These are phyloP conservation scores for Calonectris borealis DNA, from an alignment of 2,113 vertebrate genomes.

Conservation along the genomic window DNA sequence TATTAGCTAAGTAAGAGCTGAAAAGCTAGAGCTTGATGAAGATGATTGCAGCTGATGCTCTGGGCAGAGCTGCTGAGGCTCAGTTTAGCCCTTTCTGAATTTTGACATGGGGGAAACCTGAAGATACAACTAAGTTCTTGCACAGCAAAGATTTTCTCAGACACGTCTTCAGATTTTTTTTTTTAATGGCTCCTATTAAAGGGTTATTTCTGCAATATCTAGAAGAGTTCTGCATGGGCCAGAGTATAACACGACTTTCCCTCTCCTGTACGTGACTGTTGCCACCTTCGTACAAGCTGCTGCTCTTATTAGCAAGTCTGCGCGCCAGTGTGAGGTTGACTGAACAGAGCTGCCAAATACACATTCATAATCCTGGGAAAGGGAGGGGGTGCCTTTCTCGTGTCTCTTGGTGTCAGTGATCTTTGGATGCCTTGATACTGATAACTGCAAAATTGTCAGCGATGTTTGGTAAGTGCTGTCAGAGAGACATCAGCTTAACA, in stretches of 20 bases:
- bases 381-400: neutral
- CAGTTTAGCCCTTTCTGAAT: neutral
- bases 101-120: neutral
- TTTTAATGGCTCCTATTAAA: neutral
- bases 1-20: neutral
- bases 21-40: neutral
- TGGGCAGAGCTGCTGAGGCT: neutral
- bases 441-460: neutral
- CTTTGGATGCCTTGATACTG: neutral
- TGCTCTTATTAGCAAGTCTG: neutral
- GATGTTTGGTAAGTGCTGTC: neutral
- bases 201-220: neutral
- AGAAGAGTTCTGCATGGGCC: neutral
- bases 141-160: neutral
- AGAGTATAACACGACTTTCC: neutral
- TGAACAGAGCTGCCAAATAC: neutral
- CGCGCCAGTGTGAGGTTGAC: neutral
- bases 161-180: neutral
- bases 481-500: neutral
- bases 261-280: neutral
- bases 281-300: neutral
- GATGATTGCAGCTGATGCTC: neutral
- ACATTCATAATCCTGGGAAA: neutral
- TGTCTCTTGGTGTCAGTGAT: neutral
- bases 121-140: neutral